Base-by-base conservation (phyloP, 2,797 vertebrate genomes). In the Scomberomorus guttatus region DNA sequence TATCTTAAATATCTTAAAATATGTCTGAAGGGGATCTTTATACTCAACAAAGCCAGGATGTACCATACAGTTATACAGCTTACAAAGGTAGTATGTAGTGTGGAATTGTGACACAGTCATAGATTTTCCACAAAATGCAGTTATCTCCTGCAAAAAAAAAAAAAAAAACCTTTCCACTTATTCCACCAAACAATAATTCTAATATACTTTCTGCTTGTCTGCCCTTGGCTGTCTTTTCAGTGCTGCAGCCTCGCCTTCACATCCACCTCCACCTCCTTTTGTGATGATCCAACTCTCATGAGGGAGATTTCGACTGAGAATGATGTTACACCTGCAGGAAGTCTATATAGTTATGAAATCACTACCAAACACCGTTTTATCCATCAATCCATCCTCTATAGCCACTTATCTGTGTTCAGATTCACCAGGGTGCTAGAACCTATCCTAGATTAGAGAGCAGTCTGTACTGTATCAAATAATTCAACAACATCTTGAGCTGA, bases 401-500 rank as follows among this genome's bases (percentile, higher is more conserved):
- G 46, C 18, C 46, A 20, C 46, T 50, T 50, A 50, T 50, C 18
- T 50, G 46, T 50, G 46, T 50, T 50, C 46, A 50, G 46, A 50
- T 50, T 50, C 22, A 25, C 39, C 15, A 1, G 15, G 22, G 24
- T 44, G 42, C 39, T 25, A 5, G 60, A 48, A 63, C 9, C 24
- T 6, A 24, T 17, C 46, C 60, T 34, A 18, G 62, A 72, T 46
- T 24, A 22, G 27, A 54, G 46, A 72, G 62, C 74, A 70, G 29
- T 29, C 37, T 29, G 34, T 57, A 39, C 48, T 63, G 15, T 27
- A 44, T 25, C 52, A 69, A 57, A 27, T n/a, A 14, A 71, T 73
- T 52, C 17, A 71, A 63, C 18, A 22, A 27, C 25, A 58, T 72
- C n/a, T 56, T 77, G 11, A 54, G 54, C 22, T 46, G 67, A 72